Evolutionary conservation across 1,140 invertebrate genomes (phyloP), one percentile per base, ranked within the genome.

Genomic region (Xylocopa sonorina): DNA sequence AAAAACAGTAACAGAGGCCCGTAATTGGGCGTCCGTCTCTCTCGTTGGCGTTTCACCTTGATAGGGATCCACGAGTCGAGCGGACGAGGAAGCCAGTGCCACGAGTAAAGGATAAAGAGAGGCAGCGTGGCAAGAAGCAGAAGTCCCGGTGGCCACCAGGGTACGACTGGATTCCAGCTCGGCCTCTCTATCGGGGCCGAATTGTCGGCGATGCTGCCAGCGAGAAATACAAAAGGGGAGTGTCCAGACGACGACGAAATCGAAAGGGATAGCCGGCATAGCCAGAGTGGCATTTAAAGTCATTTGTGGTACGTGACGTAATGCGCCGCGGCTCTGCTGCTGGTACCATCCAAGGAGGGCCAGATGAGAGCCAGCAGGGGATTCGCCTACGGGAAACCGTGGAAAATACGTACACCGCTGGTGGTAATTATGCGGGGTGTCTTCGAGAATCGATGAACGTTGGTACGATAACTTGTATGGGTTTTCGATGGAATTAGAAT

Each of bases 281-380:
- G 57, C 29, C 41, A n/a, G 16, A 78, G 68, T 55, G 64, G 81
- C 69, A 75, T 84, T 83, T 80, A 83, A 75, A 83, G 69, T 51
- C 72, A 76, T 80, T 75, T 46, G 69, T 79, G 71, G 43, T 69
- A 62, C 50, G 72, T 84, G 62, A 84, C 55, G 78, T 83, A 84
- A 84, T 34, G 77, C 21, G 46, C 41, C 32, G 46, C 34, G 68
- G 21, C 55, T 46, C 53, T 48, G 67, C 38, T 50, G 53, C 24
- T 48, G 41, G 55, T 69, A 53, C 18, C 24, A 1, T 58, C 21
- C 29, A n/a, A 27, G 38, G 50, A 50, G 46, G 27, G 55, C 18
- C 27, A 43, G 63, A 57, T 21, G 24, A 6, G 10, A 24, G 18
- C 43, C n/a, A 48, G 32, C 16, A 14, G 53, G 58, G 48, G 48